Percentiles rank a stretch among this genome's conserved stretches.
Evolutionary conservation across 2,113 vertebrate species (phyloP).

Genomic region (Plectropomus leopardus): DNA sequence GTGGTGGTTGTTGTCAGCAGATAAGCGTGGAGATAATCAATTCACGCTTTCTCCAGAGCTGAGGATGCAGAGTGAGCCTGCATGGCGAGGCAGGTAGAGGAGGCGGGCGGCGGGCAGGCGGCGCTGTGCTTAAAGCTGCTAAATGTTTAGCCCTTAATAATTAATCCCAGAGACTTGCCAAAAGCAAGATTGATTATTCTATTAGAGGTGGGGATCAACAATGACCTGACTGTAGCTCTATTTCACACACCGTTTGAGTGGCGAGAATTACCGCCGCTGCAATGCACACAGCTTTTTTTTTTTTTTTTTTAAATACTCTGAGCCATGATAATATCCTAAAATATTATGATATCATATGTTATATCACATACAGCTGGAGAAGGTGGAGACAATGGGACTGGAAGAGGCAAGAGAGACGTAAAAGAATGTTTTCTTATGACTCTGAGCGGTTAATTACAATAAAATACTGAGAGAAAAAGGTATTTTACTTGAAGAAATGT

Average conservation of each 20-base stretch:
- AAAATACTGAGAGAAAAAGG: no score
- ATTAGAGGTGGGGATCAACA: slow-evolving; percentile 78
- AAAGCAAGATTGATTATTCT: slow-evolving; percentile 80
- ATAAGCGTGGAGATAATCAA: slow-evolving; percentile 75
- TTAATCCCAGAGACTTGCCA: slow-evolving; percentile 72
- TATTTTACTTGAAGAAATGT: no score
- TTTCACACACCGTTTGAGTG: slow-evolving; percentile 79
- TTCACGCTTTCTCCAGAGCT: slow-evolving; percentile 39
- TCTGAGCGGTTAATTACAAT: no score
- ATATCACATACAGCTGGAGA: neutral
- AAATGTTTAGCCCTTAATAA: slow-evolving; percentile 72
- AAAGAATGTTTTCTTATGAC: neutral
- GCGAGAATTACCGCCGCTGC: slow-evolving; percentile 47
- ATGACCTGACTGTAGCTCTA: slow-evolving; percentile 69
- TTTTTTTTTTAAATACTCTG: no score
- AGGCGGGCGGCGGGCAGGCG: neutral
- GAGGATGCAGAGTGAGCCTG: neutral
- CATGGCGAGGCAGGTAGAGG: slow-evolving; percentile 57
- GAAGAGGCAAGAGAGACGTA: neutral
- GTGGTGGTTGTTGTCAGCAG: slow-evolving; percentile 47
- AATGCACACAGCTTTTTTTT: neutral
- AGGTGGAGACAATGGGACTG: no score
- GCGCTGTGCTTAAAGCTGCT: slow-evolving; percentile 44
- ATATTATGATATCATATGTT: neutral
- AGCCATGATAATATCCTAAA: slow-evolving; percentile 25